phyloP scores from a whole-genome alignment of 1,140 invertebrate species.

The Ostrea edulis region DNA sequence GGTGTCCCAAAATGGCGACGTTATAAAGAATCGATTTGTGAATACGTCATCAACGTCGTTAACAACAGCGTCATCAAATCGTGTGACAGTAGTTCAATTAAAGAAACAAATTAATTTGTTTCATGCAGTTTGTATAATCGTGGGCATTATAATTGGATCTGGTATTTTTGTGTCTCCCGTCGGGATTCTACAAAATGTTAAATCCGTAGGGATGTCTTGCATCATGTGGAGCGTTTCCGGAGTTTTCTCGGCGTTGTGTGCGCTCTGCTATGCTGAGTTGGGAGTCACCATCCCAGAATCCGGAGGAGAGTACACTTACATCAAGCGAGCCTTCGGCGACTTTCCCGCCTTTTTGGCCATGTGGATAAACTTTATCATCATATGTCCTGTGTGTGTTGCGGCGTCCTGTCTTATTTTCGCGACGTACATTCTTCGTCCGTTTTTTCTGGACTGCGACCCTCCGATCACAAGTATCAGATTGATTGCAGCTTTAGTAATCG shows the following conservation, averaged over 20 bases:
- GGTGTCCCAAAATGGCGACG: conserved; percentile 10
- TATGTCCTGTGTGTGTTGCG: conserved; percentile 93
- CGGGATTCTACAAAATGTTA: conserved; percentile 89
- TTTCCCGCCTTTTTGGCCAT: conserved; percentile 93
- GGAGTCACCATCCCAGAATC: conserved; percentile 95
- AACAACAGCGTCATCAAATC: conserved; percentile 41
- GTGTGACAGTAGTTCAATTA: conserved; percentile 61
- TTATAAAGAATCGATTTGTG: background rate
- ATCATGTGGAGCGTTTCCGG: conserved; percentile 91
- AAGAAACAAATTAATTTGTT: conserved; percentile 74
- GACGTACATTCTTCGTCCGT: conserved; percentile 94
- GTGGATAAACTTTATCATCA: conserved; percentile 87
- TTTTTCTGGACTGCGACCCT: conserved; percentile 83
- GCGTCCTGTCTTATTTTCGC: conserved; percentile 97
- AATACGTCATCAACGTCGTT: conserved; percentile 33
- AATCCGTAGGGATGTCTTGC: conserved; percentile 90
- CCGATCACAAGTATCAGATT: conserved; percentile 64
- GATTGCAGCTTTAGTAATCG: conserved; percentile 69
- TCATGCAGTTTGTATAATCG: conserved; percentile 75
- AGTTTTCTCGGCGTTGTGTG: conserved; percentile 87
- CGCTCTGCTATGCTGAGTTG: conserved; percentile 96
- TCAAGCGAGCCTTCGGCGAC: conserved; percentile 90
- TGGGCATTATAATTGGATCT: conserved; percentile 84
- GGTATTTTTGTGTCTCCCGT: conserved; percentile 98
- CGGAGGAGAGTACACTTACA: conserved; percentile 98